Evolutionary conservation across 2,888 invertebrate species (phyloP).

Genomic region (Isotomurus palustris): DNA sequence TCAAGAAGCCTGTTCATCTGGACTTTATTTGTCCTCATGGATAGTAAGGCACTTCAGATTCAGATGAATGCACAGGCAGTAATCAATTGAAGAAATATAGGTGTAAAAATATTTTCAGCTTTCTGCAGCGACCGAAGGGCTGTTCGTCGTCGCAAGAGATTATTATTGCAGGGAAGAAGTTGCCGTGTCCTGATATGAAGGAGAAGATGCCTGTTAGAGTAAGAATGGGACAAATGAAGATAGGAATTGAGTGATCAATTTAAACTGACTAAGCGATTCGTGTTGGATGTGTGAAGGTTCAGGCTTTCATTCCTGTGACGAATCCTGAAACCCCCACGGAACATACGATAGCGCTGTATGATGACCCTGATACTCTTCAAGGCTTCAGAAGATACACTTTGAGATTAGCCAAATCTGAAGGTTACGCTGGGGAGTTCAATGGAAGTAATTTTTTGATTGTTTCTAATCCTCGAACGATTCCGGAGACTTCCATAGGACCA

Average conservation of each 20-base stretch:
- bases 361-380: not conserved
- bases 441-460: not conserved
- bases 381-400: conserved; percentile 1
- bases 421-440: not conserved
- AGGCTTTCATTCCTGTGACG: conserved; percentile 7
- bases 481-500: not conserved
- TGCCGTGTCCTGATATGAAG: not conserved
- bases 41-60: conserved; percentile 14
- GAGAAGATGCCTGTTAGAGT: not conserved
- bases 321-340: conserved; percentile 3
- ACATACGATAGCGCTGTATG: conserved; percentile 4
- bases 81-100: too few species aligned
- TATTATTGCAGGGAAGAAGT: conserved; percentile 1
- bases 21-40: conserved; percentile 9
- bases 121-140: conserved; percentile 1
- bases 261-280: not conserved
- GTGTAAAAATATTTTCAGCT: conserved; percentile 3
- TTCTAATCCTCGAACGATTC: not conserved
- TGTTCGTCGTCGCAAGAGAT: not conserved
- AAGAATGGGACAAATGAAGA: not conserved
- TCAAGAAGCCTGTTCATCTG: conserved; percentile 6
- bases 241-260: not conserved
- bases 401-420: not conserved
- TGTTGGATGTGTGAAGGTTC: not conserved
- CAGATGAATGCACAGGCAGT: too few species aligned